A percentile compares a stretch with the other conserved stretches of the same genome.
phyloP scores from a whole-genome alignment of 1,140 invertebrate species.

The Dendrolimus punctatus region DNA sequence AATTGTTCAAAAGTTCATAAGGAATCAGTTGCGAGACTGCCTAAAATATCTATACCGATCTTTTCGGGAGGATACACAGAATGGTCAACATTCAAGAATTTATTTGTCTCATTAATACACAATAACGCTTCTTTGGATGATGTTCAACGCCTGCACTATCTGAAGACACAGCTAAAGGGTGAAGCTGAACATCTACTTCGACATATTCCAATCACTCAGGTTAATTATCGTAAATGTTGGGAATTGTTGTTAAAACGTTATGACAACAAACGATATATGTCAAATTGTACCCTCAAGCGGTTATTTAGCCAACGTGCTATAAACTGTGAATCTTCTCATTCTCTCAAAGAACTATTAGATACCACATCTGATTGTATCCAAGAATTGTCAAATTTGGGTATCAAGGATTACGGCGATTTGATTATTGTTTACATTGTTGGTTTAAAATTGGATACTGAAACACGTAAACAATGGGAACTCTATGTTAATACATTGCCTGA shows the following conservation, averaged over 20 bases:
- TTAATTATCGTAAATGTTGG: conserved; percentile 21
- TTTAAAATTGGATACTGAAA: conserved; percentile 9
- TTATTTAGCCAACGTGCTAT: conserved; percentile 18
- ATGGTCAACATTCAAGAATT: conserved; percentile 15
- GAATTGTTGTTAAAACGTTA: conserved; percentile 12
- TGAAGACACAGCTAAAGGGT: conserved; percentile 13
- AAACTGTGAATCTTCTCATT: conserved; percentile 11
- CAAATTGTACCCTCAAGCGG: conserved; percentile 7
- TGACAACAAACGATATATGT: conserved; percentile 14
- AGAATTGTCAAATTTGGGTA: conserved; percentile 15
- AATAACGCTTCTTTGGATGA: conserved; percentile 14
- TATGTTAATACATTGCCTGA: background rate
- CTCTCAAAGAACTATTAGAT: conserved; percentile 19
- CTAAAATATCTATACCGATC: conserved; percentile 6
- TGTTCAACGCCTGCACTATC: conserved; percentile 19
- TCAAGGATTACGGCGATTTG: conserved; percentile 11
- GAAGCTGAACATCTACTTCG: conserved; percentile 18
- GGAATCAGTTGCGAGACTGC: conserved; percentile 5
- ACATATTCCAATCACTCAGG: conserved; percentile 16
- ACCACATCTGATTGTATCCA: conserved; percentile 21
- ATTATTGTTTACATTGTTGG: conserved; percentile 13
- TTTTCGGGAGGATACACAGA: conserved; percentile 14
- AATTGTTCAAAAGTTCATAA: background rate
- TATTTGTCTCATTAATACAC: conserved; percentile 19
- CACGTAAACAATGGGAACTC: conserved; percentile 9